Base-by-base conservation (phyloP, 2,888 invertebrate species). In the Altica lythri region DNA sequence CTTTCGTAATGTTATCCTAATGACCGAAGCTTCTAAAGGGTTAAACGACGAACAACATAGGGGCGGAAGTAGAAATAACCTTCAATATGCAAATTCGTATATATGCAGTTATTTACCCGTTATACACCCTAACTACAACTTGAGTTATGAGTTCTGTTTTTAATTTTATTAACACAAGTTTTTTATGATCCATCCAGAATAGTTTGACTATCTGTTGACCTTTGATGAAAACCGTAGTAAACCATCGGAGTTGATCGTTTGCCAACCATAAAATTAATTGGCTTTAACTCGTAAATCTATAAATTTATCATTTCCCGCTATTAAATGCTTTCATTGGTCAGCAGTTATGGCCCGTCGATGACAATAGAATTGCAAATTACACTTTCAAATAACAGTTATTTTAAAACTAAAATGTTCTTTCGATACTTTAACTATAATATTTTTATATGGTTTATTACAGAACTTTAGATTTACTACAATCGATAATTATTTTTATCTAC, bases 1-100 rank as follows among this genome's bases (percentile, higher is more conserved):
- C 45, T 54, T 50, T 22, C 54, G 48, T 62, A 68, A 68, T 69
- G 68, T 65, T 60, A 63, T 63, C 55, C 66, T 72, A 72, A 72
- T 72, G 72, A 72, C 69, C 47, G 47, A 50, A 46, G 47, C 43
- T 51, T 57, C 65, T 68, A 72, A 73, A 74, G 74, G 73, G 73
- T 75, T 73, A 72, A 66, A 72, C 71, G 71, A 72, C 73, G 69
- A 70, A 73, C 69, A 70, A 63, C 71, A 75, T 75, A 73, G 74
- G 75, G 75, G 75, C 73, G 73, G 73, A 74, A 73, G 72, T 71
- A 69, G 70, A 70, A 72, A 74, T 74, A 73, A 73, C 70, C 72
- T 74, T 70, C 72, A 69, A 72, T 74, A 74, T 75, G 75, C 74
- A 75, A 74, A 75, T 75, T 69, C 70, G 65, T 35, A 32, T n/a